Conservation (phyloP, 2,113 vertebrate species). For the Oryzias curvinotus region DNA sequence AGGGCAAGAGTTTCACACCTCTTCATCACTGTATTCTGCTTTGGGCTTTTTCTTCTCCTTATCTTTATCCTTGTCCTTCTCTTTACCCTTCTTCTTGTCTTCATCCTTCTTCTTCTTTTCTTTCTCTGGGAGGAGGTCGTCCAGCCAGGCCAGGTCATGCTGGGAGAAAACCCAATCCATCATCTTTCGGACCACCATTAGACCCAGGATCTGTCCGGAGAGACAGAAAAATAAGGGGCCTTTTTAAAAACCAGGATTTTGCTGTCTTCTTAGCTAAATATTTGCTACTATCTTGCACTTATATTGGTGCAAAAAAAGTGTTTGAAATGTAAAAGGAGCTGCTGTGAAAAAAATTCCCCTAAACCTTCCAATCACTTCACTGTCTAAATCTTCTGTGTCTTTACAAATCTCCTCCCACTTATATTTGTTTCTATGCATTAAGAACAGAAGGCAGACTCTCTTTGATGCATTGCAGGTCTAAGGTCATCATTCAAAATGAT, state of each 20-base stretch:
- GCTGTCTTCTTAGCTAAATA: neutral
- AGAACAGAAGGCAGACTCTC: too few species aligned
- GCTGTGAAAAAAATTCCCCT: too few species aligned
- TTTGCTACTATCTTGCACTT: too few species aligned
- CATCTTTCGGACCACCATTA: conserved; percentile 89
- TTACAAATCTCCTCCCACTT: too few species aligned
- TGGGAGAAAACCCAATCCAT: conserved; percentile 93
- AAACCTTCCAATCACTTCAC: too few species aligned
- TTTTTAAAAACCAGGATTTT: neutral
- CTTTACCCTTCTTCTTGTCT: conserved; percentile 71
- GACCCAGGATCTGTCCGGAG: conserved; percentile 84
- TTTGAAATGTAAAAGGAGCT: too few species aligned
- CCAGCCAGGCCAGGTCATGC: conserved; percentile 94
- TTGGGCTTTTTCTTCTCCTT: conserved; percentile 72
- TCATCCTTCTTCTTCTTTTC: conserved; percentile 92
- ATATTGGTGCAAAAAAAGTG: too few species aligned
- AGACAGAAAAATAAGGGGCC: conserved; percentile 2
- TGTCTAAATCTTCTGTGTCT: too few species aligned
- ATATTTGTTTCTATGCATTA: too few species aligned
- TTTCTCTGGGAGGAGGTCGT: conserved; percentile 92
- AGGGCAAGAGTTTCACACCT: conserved; percentile 62
- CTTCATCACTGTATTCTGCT: conserved; percentile 67
- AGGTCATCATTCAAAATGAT: too few species aligned
- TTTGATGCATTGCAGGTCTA: too few species aligned
- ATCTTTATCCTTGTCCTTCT: conserved; percentile 68